Percentiles rank a stretch among this genome's conserved stretches.
Evolutionary conservation across 2,113 vertebrate genomes (phyloP).

Genomic region (Clarias magur): DNA sequence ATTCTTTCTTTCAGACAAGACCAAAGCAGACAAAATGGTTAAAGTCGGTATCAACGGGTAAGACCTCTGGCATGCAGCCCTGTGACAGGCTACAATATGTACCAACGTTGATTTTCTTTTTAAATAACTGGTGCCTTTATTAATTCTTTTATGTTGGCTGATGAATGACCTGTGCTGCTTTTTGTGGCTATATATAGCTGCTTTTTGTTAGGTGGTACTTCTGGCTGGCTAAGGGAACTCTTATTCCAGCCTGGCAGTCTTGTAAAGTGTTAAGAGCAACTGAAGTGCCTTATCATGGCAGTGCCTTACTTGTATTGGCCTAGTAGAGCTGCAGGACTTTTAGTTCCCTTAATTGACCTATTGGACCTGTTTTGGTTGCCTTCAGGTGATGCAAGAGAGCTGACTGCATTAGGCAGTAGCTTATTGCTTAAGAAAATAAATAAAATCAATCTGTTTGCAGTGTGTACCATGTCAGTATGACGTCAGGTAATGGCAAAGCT

Average conservation of each 20-base stretch:
- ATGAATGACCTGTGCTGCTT: background rate
- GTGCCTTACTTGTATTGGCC: background rate
- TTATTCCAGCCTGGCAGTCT: background rate
- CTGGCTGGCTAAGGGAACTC: background rate
- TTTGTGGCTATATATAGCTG: background rate
- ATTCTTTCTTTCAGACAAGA: slow-evolving; percentile 61
- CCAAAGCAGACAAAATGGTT: slow-evolving; percentile 74
- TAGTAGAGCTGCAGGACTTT: background rate
- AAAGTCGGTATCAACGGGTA: slow-evolving; percentile 81
- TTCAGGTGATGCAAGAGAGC: too few relatives aligned
- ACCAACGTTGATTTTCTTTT: background rate
- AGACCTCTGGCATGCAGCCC: slow-evolving; percentile 39
- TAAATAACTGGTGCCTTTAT: background rate
- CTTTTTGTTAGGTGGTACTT: background rate
- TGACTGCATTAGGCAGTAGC: background rate
- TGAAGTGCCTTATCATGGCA: background rate
- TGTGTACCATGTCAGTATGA: background rate
- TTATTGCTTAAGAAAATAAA: background rate
- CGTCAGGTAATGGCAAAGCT: background rate
- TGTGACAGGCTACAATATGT: background rate
- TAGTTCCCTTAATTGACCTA: background rate
- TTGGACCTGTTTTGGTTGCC: background rate
- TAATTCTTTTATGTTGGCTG: background rate
- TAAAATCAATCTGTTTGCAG: slow-evolving; percentile 10
- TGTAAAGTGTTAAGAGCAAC: background rate